phyloP scores from a whole-genome alignment of 2,888 invertebrate genomes.

The Hanleya hanleyi region DNA sequence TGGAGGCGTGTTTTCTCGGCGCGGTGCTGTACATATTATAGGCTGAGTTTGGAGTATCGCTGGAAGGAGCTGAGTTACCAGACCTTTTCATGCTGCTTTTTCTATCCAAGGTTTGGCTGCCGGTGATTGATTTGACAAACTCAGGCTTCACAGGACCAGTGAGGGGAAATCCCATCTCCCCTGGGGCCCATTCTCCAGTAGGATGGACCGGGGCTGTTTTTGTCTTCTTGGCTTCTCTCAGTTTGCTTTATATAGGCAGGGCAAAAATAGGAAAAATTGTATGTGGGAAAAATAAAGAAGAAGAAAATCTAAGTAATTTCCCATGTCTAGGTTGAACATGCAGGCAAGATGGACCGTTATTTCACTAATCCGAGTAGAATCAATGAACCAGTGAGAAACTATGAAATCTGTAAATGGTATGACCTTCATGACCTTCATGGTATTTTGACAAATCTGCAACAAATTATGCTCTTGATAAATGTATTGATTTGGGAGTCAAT shows the following conservation, averaged over 20 bases:
- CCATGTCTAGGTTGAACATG: too few relatives aligned
- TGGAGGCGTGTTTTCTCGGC: neutral
- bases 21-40: neutral
- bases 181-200: neutral
- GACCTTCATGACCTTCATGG: too few relatives aligned
- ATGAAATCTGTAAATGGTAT: too few relatives aligned
- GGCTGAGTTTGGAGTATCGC: neutral
- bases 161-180: neutral
- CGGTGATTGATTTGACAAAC: slow-evolving; percentile 51
- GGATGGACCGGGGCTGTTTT: slow-evolving; percentile 51
- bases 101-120: slow-evolving; percentile 61
- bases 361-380: too few relatives aligned
- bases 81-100: slow-evolving; percentile 28
- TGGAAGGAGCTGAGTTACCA: neutral
- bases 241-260: slow-evolving; percentile 48
- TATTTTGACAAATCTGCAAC: too few relatives aligned
- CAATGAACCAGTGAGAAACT: too few relatives aligned
- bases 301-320: too few relatives aligned
- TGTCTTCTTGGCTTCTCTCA: slow-evolving; percentile 59
- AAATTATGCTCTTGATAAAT: too few relatives aligned
- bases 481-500: too few relatives aligned
- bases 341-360: too few relatives aligned
- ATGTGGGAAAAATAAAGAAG: neutral
- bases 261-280: neutral
- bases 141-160: neutral